Evolutionary conservation across 2,797 vertebrate species (phyloP).

Genomic region (Rhinatrema bivittatum): DNA sequence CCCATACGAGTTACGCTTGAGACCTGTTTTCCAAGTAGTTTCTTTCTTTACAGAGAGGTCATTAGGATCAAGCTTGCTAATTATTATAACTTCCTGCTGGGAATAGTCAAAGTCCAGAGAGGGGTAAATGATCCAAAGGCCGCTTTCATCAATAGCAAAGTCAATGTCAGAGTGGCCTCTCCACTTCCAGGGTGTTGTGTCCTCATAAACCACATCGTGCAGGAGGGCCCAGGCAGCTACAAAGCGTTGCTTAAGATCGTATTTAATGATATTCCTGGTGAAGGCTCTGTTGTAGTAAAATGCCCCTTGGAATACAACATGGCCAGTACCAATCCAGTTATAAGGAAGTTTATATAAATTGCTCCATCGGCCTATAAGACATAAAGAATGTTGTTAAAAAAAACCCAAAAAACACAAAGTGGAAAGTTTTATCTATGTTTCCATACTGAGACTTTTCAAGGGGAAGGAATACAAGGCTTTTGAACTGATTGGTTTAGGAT

Average conservation of each 20-base stretch:
- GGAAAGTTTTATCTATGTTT: too few species aligned
- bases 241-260: slow-evolving; percentile 83
- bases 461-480: too few species aligned
- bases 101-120: slow-evolving; percentile 74
- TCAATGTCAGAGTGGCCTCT: slow-evolving; percentile 93
- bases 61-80: slow-evolving; percentile 83
- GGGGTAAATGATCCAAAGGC: slow-evolving; percentile 96
- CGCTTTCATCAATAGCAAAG: slow-evolving; percentile 91
- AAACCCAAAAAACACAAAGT: too few species aligned
- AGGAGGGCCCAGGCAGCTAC: slow-evolving; percentile 88
- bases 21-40: slow-evolving; percentile 85
- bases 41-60: slow-evolving; percentile 86
- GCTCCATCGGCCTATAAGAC: slow-evolving; percentile 82
- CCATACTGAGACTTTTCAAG: too few species aligned
- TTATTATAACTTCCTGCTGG: slow-evolving; percentile 83
- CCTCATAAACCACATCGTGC: slow-evolving; percentile 85
- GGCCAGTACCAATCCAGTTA: slow-evolving; percentile 96
- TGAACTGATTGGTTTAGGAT: too few species aligned
- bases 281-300: slow-evolving; percentile 97
- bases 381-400: neutral
- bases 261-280: slow-evolving; percentile 98
- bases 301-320: slow-evolving; percentile 88
- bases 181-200: slow-evolving; percentile 95
- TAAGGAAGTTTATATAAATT: slow-evolving; percentile 96
- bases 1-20: slow-evolving; percentile 82